Conservation (phyloP, 2,888 invertebrate species). For the Sicus ferrugineus region DNA sequence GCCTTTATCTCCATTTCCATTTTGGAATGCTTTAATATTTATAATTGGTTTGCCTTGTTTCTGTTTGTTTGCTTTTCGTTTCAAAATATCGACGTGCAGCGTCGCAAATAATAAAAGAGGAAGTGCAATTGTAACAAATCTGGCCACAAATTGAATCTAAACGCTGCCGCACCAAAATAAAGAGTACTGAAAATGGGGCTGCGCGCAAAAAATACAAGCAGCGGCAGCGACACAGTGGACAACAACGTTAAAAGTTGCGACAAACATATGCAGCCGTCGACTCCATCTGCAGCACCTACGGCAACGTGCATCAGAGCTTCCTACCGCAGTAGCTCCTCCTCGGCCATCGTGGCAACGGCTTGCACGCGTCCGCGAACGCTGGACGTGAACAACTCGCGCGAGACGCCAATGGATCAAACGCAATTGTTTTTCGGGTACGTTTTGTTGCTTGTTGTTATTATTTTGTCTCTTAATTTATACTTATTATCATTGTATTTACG, state of each 20-base stretch:
- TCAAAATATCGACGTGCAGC: neutral
- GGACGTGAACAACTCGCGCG: slow-evolving; percentile 59
- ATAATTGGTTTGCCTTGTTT: slow-evolving; percentile 4
- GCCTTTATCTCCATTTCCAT: slow-evolving; percentile 19
- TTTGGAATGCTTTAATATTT: slow-evolving; percentile 27
- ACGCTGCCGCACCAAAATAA: neutral
- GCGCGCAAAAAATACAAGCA: slow-evolving; percentile 40
- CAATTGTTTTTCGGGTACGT: slow-evolving; percentile 63
- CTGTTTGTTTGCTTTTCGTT: slow-evolving; percentile 5
- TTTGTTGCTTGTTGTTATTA: slow-evolving; percentile 42
- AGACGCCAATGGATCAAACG: slow-evolving; percentile 60
- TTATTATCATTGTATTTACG: slow-evolving; percentile 24
- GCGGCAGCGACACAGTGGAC: neutral
- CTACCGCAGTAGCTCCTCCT: slow-evolving; percentile 57
- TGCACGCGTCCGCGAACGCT: slow-evolving; percentile 58
- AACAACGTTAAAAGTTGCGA: neutral
- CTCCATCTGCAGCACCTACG: slow-evolving; percentile 9
- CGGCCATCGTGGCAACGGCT: slow-evolving; percentile 49
- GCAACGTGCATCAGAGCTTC: slow-evolving; percentile 35
- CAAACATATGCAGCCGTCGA: neutral
- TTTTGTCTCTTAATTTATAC: slow-evolving; percentile 34
- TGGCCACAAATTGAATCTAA: neutral
- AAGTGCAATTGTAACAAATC: neutral
- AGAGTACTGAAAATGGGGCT: slow-evolving; percentile 37
- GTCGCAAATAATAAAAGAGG: slow-evolving; percentile 7